Evolutionary conservation across 2,113 vertebrate genomes (phyloP).

Genomic region (Hydrolagus affinis): DNA sequence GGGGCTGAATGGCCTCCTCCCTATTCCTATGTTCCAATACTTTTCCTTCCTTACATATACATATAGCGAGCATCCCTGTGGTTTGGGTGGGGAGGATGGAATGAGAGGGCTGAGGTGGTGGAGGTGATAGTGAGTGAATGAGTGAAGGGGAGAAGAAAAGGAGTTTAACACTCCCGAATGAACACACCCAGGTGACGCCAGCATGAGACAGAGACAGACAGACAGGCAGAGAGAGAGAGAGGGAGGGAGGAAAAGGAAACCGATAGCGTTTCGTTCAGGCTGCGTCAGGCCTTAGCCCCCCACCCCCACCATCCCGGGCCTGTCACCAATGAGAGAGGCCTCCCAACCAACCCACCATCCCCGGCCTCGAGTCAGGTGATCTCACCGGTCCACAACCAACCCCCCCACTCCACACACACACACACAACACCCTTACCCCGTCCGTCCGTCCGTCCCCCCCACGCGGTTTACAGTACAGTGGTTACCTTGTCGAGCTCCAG

Average conservation of each 20-base stretch:
- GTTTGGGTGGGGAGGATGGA: neutral
- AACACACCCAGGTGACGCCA: neutral
- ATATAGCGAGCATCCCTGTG: neutral
- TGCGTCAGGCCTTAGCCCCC: neutral
- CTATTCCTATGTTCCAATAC: too few relatives aligned
- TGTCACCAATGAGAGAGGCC: neutral
- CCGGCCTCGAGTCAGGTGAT: neutral
- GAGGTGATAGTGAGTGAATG: too few relatives aligned
- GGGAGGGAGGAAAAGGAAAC: neutral
- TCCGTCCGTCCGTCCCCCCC: slow-evolving; percentile 34
- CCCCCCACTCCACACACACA: too few relatives aligned
- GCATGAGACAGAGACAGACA: neutral
- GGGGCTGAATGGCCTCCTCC: neutral
- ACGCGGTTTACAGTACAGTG: slow-evolving; percentile 35
- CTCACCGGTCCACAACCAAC: neutral
- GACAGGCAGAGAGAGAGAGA: too few relatives aligned
- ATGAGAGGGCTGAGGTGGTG: neutral
- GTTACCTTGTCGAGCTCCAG: slow-evolving; percentile 88
- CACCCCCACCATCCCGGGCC: neutral
- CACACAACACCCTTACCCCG: too few relatives aligned
- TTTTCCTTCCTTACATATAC: too few relatives aligned
- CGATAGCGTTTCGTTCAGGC: neutral
- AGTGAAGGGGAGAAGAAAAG: too few relatives aligned
- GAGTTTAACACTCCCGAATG: too few relatives aligned
- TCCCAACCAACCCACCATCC: neutral